phyloP scores from a whole-genome alignment of 2,888 invertebrate genomes.

The Listrodromus nycthemerus region DNA sequence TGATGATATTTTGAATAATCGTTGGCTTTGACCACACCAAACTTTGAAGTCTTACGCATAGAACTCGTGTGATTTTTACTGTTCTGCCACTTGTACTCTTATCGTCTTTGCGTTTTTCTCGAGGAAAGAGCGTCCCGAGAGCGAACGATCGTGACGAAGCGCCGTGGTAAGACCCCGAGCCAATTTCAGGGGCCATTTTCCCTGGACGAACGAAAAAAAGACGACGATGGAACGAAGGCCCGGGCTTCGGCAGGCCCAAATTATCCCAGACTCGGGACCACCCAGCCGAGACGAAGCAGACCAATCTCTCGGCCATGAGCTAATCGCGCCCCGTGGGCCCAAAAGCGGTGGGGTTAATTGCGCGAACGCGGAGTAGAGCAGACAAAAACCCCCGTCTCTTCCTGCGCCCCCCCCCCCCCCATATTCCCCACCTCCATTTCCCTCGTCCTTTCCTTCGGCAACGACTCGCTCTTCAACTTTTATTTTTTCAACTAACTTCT shows the following conservation, averaged over 20 bases:
- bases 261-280: conserved; percentile 80
- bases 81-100: conserved; percentile 4
- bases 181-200: conserved; percentile 81
- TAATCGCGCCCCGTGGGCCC: conserved; percentile 78
- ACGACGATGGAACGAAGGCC: conserved; percentile 59
- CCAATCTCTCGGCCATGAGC: conserved; percentile 82
- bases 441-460: conserved; percentile 10
- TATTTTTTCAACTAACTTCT: too few relatives aligned
- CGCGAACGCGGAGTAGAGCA: conserved; percentile 68
- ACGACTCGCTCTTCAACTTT: background rate
- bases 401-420: conserved; percentile 17
- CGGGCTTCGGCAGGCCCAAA: conserved; percentile 78
- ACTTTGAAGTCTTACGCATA: background rate
- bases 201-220: conserved; percentile 67
- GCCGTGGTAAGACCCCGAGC: conserved; percentile 50
- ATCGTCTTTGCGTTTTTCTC: conserved; percentile 24
- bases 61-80: background rate
- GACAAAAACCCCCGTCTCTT: conserved; percentile 29
- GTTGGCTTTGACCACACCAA: background rate
- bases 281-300: conserved; percentile 78
- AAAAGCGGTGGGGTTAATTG: conserved; percentile 81
- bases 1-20: background rate
- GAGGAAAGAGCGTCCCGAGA: background rate
- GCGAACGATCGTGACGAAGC: conserved; percentile 31
- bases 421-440: conserved; percentile 56